phyloP scores from a whole-genome alignment of 2,797 vertebrate genomes.

The Calcarius lapponicus region DNA sequence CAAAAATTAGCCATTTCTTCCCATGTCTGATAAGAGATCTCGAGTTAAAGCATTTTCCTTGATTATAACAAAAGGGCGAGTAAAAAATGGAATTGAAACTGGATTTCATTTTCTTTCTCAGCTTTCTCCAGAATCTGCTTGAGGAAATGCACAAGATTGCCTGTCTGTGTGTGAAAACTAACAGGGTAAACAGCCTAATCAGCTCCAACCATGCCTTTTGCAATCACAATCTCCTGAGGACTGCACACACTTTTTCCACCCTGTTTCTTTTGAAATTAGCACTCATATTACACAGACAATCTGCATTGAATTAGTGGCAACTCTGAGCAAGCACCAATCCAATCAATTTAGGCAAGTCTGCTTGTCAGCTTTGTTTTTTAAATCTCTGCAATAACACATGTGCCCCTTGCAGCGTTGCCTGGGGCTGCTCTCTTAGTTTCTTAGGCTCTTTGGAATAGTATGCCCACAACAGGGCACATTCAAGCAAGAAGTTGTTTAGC shows the following conservation, averaged over 20 bases:
- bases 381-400: background rate
- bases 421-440: background rate
- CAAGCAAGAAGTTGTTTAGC: background rate
- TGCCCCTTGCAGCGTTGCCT: conserved; percentile 4
- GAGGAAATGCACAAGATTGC: background rate
- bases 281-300: conserved; percentile 6
- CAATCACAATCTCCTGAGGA: conserved; percentile 34
- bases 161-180: background rate
- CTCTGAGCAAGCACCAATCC: background rate
- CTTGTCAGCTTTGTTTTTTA: conserved; percentile 26
- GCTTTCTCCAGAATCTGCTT: background rate
- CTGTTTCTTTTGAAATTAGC: conserved; percentile 42
- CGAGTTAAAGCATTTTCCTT: background rate
- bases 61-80: background rate
- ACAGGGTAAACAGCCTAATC: conserved; percentile 31
- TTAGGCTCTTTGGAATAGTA: background rate
- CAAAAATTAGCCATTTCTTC: background rate
- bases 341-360: background rate
- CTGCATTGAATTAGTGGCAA: conserved; percentile 16
- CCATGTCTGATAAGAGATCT: background rate
- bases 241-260: background rate
- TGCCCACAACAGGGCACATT: background rate
- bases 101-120: background rate
- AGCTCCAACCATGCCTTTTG: conserved; percentile 24
- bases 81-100: background rate